Evolutionary conservation across 2,797 vertebrate genomes (phyloP), one percentile per base, ranked within the genome.

Genomic region (Numenius phaeopus): DNA sequence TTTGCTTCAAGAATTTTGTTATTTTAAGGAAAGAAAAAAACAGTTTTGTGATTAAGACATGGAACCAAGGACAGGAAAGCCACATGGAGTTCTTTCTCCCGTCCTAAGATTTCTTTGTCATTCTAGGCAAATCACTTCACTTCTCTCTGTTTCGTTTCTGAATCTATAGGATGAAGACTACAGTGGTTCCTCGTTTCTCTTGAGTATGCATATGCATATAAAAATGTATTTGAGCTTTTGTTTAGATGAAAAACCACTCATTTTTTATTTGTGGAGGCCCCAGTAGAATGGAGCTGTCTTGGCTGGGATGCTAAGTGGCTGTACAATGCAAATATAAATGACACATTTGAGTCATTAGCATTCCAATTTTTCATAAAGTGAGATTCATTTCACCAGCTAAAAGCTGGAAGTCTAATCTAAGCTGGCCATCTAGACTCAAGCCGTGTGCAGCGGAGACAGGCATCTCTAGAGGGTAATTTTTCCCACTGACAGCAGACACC

Each of bases 351-450:
- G 55, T 40, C 64, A 64, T 90, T 89, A 92, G 21, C 58, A 58
- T 65, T 96, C 39, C n/a, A 69, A 13, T 79, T 89, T 96, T 89
- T 93, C 79, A 78, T 80, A 42, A 83, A 89, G 40, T 42, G 40
- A 59, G 47, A 75, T 52, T 72, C 12, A 81, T 92, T 96, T 89
- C 81, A 70, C 27, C 52, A 92, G 47, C 81, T 85, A 83, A 92
- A 94, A 94, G 75, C 81, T 94, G 18, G 9, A 89, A 82, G 57
- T 57, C 64, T 79, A 62, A 90, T 82, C 80, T 71, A 40, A 61
- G 8, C 29, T 67, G 64, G 67, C 54, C 79, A 65, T 65, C 76
- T 54, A 83, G 79, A 67, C 47, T 54, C 76, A 3, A 7, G 27
- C 37, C 65, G 17, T 29, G 29, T 0, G 0, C 61, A 61, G 12